These are phyloP conservation scores for Sceliomorpha sp. DNA, from an alignment of 2,888 invertebrate genomes.

Conservation along the genomic window DNA sequence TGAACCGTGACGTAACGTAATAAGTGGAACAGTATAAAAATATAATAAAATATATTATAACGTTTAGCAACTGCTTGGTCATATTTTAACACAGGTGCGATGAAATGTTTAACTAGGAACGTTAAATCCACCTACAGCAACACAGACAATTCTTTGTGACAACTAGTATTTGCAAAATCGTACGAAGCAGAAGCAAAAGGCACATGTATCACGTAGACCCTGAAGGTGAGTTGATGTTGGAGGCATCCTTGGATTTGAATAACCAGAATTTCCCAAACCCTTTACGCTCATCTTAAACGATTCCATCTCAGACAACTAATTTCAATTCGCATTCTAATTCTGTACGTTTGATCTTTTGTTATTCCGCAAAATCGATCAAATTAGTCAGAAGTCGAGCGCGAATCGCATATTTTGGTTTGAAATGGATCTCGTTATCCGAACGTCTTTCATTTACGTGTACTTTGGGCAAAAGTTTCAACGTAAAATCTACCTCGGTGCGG, in stretches of 20 bases:
- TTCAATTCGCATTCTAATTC: too few relatives aligned
- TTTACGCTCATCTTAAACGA: conserved; percentile 14
- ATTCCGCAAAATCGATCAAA: too few relatives aligned
- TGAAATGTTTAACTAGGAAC: conserved; percentile 52
- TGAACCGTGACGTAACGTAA: conserved; percentile 48
- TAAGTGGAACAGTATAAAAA: conserved; percentile 53
- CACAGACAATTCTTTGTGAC: neutral
- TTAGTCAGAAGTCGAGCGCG: too few relatives aligned
- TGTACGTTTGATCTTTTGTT: conserved; percentile 2
- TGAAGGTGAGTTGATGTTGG: conserved; percentile 55
- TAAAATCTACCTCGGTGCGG: conserved; percentile 60
- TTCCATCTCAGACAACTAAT: conserved; percentile 4
- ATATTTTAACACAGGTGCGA: conserved; percentile 54
- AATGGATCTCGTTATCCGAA: too few relatives aligned
- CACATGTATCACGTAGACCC: conserved; percentile 36
- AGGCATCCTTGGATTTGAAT: conserved; percentile 35
- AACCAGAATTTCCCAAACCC: conserved; percentile 18
- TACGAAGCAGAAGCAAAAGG: neutral
- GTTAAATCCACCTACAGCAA: conserved; percentile 43
- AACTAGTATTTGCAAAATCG: neutral
- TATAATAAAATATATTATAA: conserved; percentile 49
- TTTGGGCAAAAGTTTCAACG: conserved; percentile 60
- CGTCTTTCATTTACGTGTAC: conserved; percentile 33
- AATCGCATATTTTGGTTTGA: too few relatives aligned
- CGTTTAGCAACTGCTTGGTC: conserved; percentile 54